Evolutionary conservation across 2,113 vertebrate genomes (phyloP).

Genomic region (Cacatua alba): DNA sequence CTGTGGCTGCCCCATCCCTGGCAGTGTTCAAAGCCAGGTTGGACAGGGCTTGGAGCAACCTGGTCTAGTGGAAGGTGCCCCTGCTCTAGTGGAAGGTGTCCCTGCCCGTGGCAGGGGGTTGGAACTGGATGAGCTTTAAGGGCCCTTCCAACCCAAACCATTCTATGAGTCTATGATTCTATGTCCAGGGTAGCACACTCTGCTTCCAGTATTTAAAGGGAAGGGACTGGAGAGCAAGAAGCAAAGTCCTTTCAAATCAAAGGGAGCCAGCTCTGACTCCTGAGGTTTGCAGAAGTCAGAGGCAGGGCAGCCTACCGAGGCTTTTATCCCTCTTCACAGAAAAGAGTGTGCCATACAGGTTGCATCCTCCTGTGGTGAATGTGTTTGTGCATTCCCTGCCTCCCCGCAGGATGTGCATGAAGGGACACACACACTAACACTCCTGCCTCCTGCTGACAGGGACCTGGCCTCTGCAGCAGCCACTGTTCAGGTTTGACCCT

Average conservation of each 20-base stretch:
- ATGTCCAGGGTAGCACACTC: background rate
- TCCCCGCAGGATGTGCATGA: background rate
- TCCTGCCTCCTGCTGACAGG: background rate
- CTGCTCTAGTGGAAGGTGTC: background rate
- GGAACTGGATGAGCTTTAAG: background rate
- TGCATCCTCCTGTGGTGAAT: rapidly evolving
- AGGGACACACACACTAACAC: background rate
- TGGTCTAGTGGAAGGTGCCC: no score
- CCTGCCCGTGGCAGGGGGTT: background rate
- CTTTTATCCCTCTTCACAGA: background rate
- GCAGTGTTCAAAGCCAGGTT: no score
- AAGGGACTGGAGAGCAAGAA: background rate
- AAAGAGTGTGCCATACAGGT: background rate
- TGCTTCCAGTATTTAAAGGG: background rate
- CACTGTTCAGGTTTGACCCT: background rate
- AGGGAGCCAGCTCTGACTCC: background rate
- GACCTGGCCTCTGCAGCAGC: background rate
- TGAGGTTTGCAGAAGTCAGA: background rate
- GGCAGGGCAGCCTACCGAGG: background rate
- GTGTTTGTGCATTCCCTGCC: background rate
- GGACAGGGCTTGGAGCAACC: no score
- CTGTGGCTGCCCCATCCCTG: no score
- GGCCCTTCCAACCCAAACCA: background rate
- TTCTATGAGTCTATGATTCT: background rate
- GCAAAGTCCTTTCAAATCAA: background rate